Base-by-base conservation (phyloP, 2,797 vertebrate genomes). In the Allobates femoralis region DNA sequence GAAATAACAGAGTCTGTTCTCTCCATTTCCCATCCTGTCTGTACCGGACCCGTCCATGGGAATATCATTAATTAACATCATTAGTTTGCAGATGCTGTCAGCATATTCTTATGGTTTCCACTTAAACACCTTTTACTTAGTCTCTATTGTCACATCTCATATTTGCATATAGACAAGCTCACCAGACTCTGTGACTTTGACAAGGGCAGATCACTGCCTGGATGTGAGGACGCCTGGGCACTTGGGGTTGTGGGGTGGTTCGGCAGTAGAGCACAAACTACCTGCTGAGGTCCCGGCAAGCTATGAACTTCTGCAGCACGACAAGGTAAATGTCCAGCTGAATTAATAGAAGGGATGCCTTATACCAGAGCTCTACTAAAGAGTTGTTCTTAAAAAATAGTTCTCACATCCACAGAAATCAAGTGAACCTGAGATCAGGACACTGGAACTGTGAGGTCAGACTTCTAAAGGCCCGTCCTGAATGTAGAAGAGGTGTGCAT, bases 21-120 rank as follows among this genome's bases (percentile, higher is more conserved):
- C 62, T 71, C 81, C 51, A 3, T 56, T 75, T 62, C 51, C 82
- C 8, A 23, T 86, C 86, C 77, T 67, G 89, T 89, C 79, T 83
- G 11, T 74, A 50, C 71, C 73, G 78, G 85, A 82, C 64, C 69
- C 79, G 1, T 90, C 87, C 50, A 78, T 88, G 86, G 89, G 90
- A 91, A 90, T 90, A 89, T 81, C 5, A 73, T 89, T 93, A 93
- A 92, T 93, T 93, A 91, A 85, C 86, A 85, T 90, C 90, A 91
- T 93, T 92, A 92, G 89, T 86, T 92, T 92, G 92, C 90, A 88
- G 90, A 79, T 87, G 84, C 81, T 91, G 90, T 92, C 91, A 89
- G 91, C 89, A 89, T 79, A 84, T 90, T 88, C 90, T 91, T 89
- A 85, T 58, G 84, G 85, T 90, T 91, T 91, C 85, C 88, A 83